These are phyloP conservation scores for Cosmorhoe ocellata DNA, from an alignment of 2,888 invertebrate species.

Conservation along the genomic window DNA sequence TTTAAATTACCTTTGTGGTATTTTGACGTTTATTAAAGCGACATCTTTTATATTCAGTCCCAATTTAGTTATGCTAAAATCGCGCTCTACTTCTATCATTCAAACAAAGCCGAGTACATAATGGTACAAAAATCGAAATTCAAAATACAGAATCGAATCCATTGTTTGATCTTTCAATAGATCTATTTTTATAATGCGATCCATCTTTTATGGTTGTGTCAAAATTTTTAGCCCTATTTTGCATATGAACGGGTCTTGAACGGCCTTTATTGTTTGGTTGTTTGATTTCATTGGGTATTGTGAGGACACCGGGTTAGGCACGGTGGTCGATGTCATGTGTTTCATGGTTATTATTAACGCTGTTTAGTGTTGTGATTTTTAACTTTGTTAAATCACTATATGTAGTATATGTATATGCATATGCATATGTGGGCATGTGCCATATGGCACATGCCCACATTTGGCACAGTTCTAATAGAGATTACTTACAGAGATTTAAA, in stretches of 20 bases:
- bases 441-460: no score
- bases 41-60: no score
- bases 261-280: conserved; percentile 47
- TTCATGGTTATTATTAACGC: conserved; percentile 23
- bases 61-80: not conserved
- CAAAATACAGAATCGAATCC: conserved; percentile 31
- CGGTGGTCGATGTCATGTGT: conserved; percentile 31
- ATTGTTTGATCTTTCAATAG: conserved; percentile 34
- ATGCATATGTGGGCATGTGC: no score
- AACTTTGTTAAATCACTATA: not conserved
- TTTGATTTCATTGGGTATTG: conserved; percentile 24
- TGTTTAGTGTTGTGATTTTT: conserved; percentile 15
- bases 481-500: no score
- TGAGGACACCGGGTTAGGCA: conserved; percentile 27
- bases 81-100: not conserved
- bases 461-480: no score
- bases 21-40: no score
- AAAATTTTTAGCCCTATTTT: conserved; percentile 64
- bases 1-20: no score
- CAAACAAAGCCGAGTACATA: conserved; percentile 16
- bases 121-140: conserved; percentile 34
- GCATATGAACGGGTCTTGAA: conserved; percentile 72
- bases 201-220: conserved; percentile 77
- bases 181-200: conserved; percentile 58
- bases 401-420: no score